Conservation (phyloP, 2,888 invertebrate species). For the Drosophila nigricruria region DNA sequence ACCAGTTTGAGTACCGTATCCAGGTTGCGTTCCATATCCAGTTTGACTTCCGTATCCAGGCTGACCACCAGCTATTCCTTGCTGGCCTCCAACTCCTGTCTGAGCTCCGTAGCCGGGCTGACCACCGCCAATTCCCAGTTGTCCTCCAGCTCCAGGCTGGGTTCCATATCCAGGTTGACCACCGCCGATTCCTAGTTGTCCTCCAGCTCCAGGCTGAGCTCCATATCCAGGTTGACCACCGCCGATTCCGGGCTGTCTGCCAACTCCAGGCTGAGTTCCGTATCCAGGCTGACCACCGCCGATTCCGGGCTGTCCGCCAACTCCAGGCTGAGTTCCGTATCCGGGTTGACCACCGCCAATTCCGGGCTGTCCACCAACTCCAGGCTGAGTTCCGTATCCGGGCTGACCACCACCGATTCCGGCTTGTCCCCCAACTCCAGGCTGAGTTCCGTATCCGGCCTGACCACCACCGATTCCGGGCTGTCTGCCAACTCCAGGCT, state of each 20-base stretch:
- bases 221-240: conserved; percentile 3
- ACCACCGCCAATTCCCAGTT: conserved; percentile 18
- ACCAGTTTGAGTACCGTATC: conserved; percentile 23
- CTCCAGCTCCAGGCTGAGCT: neutral
- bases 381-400: conserved; percentile 23
- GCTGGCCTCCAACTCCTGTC: conserved; percentile 19
- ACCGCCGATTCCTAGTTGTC: conserved; percentile 11
- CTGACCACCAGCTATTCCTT: neutral
- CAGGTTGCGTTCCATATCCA: conserved; percentile 15
- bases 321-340: neutral
- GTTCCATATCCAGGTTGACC: conserved; percentile 24
- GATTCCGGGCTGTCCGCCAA: neutral
- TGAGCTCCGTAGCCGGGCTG: neutral
- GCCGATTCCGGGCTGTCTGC: neutral
- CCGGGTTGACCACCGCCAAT: neutral
- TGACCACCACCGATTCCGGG: conserved; percentile 17
- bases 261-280: neutral
- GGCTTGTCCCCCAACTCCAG: neutral
- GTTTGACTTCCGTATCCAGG: conserved; percentile 1
- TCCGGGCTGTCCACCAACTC: conserved; percentile 12
- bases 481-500: conserved; percentile 11
- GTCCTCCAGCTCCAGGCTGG: conserved; percentile 13
- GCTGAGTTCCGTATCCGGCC: conserved; percentile 10
- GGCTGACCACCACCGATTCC: neutral
- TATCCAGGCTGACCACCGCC: conserved; percentile 23